Evolutionary conservation across 2,113 vertebrate genomes (phyloP), one percentile per base, ranked within the genome.

Genomic region (Phainopepla nitens): DNA sequence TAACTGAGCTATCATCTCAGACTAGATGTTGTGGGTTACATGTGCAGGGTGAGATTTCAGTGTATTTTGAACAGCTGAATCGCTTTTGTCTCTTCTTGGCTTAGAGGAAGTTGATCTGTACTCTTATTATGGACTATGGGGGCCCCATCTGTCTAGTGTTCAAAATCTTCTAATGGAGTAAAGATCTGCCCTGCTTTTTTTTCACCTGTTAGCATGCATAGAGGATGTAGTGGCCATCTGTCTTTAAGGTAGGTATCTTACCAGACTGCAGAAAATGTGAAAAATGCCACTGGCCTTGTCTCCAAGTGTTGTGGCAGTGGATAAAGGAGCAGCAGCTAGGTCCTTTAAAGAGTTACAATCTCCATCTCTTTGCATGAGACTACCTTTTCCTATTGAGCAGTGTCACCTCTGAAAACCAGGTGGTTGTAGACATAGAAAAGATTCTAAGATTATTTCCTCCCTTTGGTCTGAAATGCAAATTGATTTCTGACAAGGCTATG

Each of bases 401-500:
- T 19, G 27, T 86, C 2, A 24, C 36, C 23, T 87, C 62, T 80
- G 79, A 85, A 95, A 86, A 75, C 22, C 57, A 91, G 85, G 62
- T 90, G 51, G 42, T 68, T 83, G 76, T 76, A 78, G 79, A 64
- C 39, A 58, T 44, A 62, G 53, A 61, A 87, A 87, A 83, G 68
- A 49, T 21, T 41, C 39, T 69, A 9, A 44, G 42, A 62, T 75
- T 66, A 87, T 90, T 94, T 90, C 64, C 68, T 90, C 47, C 89
- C 68, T 70, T 88, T 84, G 58, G 50, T 86, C 82, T 94, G 82
- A 95, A 96, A 97, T 94, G 88, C 93, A 96, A 78, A 96, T 93
- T 92, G 90, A 68, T 93, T 96, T 95, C 79, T 86, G 92, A 83
- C 5, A 36, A 90, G 93, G 83, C 79, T 61, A 35, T 71, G 90